Base-by-base conservation (phyloP, 1,140 invertebrate genomes). In the Bombus sibiricus region DNA sequence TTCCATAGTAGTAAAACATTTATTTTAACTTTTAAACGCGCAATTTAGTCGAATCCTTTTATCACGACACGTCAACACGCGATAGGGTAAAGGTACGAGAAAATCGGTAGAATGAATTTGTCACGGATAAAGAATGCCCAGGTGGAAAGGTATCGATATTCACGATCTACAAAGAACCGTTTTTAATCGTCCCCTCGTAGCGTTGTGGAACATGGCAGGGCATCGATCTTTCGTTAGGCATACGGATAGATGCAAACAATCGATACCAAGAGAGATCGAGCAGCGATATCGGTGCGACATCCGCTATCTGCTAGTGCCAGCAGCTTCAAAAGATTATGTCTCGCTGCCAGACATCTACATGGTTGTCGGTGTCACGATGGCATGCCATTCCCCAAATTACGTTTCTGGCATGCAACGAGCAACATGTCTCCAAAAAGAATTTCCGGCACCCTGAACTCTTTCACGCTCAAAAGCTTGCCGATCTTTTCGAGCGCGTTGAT, bases 251-350 rank as follows among this genome's bases (percentile, higher is more conserved):
- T 78, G 37, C 64, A 64, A 86, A 64, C 71, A 79, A 69, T 76
- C 83, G 88, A 74, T 64, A 80, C 59, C 34, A 13, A 4, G 9
- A 0, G 32, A 53, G 22, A 75, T 81, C 41, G 59, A 86, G 41
- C 15, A 47, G 15, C 41, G 43, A 22, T 74, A 64, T 71, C 64
- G 43, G 64, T 53, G 86, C 85, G 88, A 82, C 89, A 92, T 89
- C 88, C 88, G 87, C 83, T 87, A 91, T 91, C 47, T 22, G 18
- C 47, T 53, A 8, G 47, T 53, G 47, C 47, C 18, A 53, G 47
- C 72, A 79, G 79, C 75, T 81, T 86, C 78, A 81, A 91, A 92
- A 92, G 88, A 83, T 87, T 88, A 89, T 83, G 85, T 89, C 76
- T 78, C 76, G 34, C 83, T 37, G 72, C 39, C 18, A 37, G 80